phyloP scores from a whole-genome alignment of 1,140 invertebrate species.

The Manduca sexta region DNA sequence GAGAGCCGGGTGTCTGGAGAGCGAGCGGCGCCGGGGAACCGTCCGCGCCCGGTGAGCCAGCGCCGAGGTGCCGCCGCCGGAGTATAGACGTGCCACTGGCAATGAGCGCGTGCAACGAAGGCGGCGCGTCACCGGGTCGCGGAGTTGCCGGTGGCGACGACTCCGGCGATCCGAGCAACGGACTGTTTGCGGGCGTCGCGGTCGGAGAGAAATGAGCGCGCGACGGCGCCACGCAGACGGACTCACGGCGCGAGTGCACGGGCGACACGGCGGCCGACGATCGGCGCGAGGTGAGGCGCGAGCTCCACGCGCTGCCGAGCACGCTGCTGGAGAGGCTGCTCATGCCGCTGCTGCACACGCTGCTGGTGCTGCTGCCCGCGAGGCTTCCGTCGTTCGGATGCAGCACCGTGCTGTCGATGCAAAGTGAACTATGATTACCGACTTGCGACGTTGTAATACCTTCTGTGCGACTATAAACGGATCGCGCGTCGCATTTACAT shows the following conservation, averaged over 20 bases:
- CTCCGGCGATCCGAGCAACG: slow-evolving; percentile 72
- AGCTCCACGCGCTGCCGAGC: slow-evolving; percentile 71
- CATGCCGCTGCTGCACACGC: slow-evolving; percentile 73
- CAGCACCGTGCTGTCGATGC: slow-evolving; percentile 80
- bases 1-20: slow-evolving; percentile 74
- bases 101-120: slow-evolving; percentile 78
- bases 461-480: too few species aligned
- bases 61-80: slow-evolving; percentile 73
- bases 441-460: too few species aligned
- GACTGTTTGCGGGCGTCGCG: slow-evolving; percentile 74
- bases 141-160: slow-evolving; percentile 87
- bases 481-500: neutral
- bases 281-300: slow-evolving; percentile 64
- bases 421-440: neutral
- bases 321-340: slow-evolving; percentile 75
- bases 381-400: slow-evolving; percentile 88
- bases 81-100: slow-evolving; percentile 84
- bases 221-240: slow-evolving; percentile 76
- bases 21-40: slow-evolving; percentile 73
- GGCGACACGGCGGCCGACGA: slow-evolving; percentile 79
- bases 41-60: slow-evolving; percentile 61
- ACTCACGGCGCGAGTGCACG: slow-evolving; percentile 50
- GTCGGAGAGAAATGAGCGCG: slow-evolving; percentile 63
- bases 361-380: slow-evolving; percentile 74
- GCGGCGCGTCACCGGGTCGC: slow-evolving; percentile 79